Base-by-base conservation (phyloP, 2,797 vertebrate genomes). In the Rhincodon typus region DNA sequence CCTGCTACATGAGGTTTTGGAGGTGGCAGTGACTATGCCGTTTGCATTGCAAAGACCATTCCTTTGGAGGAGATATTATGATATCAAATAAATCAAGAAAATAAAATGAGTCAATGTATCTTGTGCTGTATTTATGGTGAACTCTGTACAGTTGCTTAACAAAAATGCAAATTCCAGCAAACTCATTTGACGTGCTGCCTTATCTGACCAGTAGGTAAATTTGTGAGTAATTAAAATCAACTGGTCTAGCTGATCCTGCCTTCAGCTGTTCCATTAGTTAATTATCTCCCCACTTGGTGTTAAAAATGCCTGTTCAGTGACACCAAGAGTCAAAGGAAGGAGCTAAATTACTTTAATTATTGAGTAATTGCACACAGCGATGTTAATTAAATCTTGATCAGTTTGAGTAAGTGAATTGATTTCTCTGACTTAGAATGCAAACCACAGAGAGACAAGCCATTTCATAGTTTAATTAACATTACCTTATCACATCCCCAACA, bases 331-430 rank as follows among this genome's bases (percentile, higher is more conserved):
- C 67, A 98, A 98, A 98, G 97, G 97, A 98, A 98, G 97, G 97
- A 98, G 98, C 98, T 98, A 99, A 98, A 99, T 99, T 97, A 99
- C 98, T 99, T 99, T 99, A 99, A 99, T 99, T 99, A 99, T 98
- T 97, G 98, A 98, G 98, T 99, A 99, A 99, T 99, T 98, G 98
- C 98, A 97, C 98, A 98, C 98, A 98, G 98, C 98, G 97, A 98
- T 98, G 98, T 98, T 99, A 99, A 99, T 99, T 99, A 99, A 99
- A 99, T 99, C 98, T 99, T 99, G 98, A 99, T 99, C 98, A 98
- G 98, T 99, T 98, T 98, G 98, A 99, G 98, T 98, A 98, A 98
- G 98, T 98, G 98, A 98, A 98, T 98, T 98, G 98, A 99, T 99
- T 99, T 98, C 98, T 99, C 98, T 97, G 98, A 98, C 98, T 98